Conservation (phyloP, 2,113 vertebrate species). For the Xiphophorus hellerii region DNA sequence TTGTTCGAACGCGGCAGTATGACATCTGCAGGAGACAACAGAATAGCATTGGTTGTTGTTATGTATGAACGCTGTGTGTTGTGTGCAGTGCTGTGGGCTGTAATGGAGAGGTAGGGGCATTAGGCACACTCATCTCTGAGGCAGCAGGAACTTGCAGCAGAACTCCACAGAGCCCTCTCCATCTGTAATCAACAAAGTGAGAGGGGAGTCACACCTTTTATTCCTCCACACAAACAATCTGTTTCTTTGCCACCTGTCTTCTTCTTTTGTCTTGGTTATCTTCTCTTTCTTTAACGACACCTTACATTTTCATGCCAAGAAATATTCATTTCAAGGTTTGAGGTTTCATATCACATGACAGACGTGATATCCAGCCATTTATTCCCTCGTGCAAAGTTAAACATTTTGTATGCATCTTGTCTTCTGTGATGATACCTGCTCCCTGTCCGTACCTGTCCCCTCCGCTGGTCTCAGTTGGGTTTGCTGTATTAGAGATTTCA, state of each 20-base stretch:
- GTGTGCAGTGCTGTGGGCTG: conserved; percentile 42
- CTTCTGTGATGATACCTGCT: conserved; percentile 2
- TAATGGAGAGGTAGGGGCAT: conserved; percentile 71
- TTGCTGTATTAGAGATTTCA: conserved; percentile 44
- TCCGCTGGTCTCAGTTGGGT: conserved; percentile 34
- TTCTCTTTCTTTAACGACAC: not conserved
- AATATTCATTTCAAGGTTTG: not conserved
- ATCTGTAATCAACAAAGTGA: conserved; percentile 71
- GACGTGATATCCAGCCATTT: not conserved
- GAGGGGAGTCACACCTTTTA: conserved; percentile 73
- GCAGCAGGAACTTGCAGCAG: conserved; percentile 71
- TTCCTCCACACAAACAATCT: conserved; percentile 64
- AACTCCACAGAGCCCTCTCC: conserved; percentile 72
- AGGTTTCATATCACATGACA: conserved; percentile 3
- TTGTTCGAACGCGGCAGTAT: conserved; percentile 44
- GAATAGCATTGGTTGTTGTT: conserved; percentile 54
- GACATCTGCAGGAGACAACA: conserved; percentile 54
- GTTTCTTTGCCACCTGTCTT: conserved; percentile 21
- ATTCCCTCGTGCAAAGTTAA: not conserved
- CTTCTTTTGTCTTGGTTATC: conserved; percentile 13
- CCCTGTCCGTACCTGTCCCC: not conserved
- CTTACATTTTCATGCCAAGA: not conserved
- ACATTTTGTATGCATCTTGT: not conserved
- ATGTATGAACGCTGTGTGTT: conserved; percentile 13
- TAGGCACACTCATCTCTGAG: conserved; percentile 72